Evolutionary conservation across 2,797 vertebrate species (phyloP).

Genomic region (Catharus ustulatus): DNA sequence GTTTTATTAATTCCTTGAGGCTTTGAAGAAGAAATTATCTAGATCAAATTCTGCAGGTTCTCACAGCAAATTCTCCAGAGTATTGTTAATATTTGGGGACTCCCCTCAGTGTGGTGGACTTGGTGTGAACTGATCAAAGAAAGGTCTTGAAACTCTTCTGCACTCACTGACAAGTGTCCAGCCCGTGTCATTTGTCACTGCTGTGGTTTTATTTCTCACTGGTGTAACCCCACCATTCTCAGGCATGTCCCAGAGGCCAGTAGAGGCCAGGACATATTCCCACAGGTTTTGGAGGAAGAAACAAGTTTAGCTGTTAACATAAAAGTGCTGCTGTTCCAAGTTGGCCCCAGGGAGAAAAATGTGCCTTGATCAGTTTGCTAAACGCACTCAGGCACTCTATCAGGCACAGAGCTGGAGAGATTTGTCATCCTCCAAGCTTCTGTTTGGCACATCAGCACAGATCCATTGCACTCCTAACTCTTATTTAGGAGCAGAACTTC

Average conservation of each 20-base stretch:
- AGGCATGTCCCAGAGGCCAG: background rate
- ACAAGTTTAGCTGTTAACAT: background rate
- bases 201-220: background rate
- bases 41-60: background rate
- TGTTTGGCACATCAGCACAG: background rate
- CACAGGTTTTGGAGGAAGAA: background rate
- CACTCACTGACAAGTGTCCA: background rate
- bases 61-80: fast-evolving
- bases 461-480: background rate
- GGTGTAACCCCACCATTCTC: background rate
- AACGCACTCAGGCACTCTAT: background rate
- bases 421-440: background rate
- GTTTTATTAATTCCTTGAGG: background rate
- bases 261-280: background rate
- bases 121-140: too few relatives aligned
- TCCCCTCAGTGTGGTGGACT: background rate
- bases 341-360: background rate
- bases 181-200: background rate
- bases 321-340: background rate
- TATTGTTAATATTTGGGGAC: background rate
- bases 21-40: background rate
- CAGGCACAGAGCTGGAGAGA: background rate
- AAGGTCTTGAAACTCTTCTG: background rate
- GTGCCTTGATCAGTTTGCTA: background rate
- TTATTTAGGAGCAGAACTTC: background rate